Conservation (phyloP, 2,797 vertebrate species). For the Notolabrus celidotus region DNA sequence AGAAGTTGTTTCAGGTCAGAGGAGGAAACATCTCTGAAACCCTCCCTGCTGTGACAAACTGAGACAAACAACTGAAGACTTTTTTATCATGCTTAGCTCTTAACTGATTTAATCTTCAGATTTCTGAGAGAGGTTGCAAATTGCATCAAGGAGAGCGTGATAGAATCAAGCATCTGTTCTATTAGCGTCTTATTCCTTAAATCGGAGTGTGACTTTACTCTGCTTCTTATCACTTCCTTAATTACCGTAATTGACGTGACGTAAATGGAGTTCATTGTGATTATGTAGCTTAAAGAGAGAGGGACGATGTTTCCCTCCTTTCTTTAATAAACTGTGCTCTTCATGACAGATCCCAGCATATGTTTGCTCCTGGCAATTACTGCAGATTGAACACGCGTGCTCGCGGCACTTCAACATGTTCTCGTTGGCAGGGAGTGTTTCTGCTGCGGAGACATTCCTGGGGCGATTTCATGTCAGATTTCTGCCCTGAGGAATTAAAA, state of each 20-base stretch:
- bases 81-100: not conserved
- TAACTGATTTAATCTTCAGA: not conserved
- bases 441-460: constrained; percentile 35
- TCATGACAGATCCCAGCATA: constrained; percentile 24
- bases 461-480: constrained; percentile 40
- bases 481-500: constrained; percentile 26
- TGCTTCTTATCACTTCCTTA: constrained; percentile 9
- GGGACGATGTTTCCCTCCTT: not conserved
- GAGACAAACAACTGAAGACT: constrained; percentile 21
- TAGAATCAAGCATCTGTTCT: constrained; percentile 10
- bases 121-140: constrained; percentile 19
- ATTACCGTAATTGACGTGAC: constrained; percentile 17
- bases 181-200: constrained; percentile 21
- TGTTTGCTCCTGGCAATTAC: constrained; percentile 60
- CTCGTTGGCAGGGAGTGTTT: constrained; percentile 25
- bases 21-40: constrained; percentile 29
- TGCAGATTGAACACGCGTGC: constrained; percentile 36
- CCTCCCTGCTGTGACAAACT: constrained; percentile 44
- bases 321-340: constrained; percentile 4
- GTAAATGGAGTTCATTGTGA: constrained; percentile 26
- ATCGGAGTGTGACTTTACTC: not conserved
- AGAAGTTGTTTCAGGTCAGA: constrained; percentile 14
- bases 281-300: constrained; percentile 1
- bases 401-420: constrained; percentile 23
- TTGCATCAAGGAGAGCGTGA: constrained; percentile 10